Evolutionary conservation across 1,140 invertebrate species (phyloP).

Genomic region (Ostrea edulis): DNA sequence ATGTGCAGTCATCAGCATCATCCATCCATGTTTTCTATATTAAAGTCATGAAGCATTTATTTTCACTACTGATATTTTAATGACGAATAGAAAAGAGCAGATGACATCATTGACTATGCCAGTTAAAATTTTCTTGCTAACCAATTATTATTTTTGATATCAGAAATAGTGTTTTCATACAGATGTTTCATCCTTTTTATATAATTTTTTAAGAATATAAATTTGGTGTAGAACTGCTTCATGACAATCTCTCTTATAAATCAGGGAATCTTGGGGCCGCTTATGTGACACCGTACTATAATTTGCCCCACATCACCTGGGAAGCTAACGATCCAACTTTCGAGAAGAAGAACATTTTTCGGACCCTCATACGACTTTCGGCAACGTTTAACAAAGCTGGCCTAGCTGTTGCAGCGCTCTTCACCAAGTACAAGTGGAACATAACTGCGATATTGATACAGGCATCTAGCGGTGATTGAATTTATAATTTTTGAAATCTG

Average conservation of each 20-base stretch:
- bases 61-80: no score
- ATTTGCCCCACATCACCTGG: constrained; percentile 21
- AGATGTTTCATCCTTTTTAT: no score
- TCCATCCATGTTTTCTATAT: no score
- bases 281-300: constrained; percentile 20
- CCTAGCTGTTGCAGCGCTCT: not conserved
- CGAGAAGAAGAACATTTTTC: not conserved
- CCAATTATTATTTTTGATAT: no score
- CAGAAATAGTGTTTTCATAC: no score
- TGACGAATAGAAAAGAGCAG: no score
- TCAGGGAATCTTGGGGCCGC: not conserved
- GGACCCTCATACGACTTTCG: not conserved
- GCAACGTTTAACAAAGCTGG: not conserved
- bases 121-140: no score
- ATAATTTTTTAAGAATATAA: no score
- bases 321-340: constrained; percentile 10
- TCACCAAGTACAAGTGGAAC: not conserved
- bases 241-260: not conserved
- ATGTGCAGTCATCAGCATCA: no score
- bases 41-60: no score
- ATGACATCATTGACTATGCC: no score
- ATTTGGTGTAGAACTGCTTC: no score
- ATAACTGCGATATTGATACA: not conserved
- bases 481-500: not conserved
- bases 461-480: not conserved